A percentile compares a stretch with the other conserved stretches of the same genome.
Conservation (phyloP, 2,888 invertebrate genomes). For the Cacoxenus indagator region DNA sequence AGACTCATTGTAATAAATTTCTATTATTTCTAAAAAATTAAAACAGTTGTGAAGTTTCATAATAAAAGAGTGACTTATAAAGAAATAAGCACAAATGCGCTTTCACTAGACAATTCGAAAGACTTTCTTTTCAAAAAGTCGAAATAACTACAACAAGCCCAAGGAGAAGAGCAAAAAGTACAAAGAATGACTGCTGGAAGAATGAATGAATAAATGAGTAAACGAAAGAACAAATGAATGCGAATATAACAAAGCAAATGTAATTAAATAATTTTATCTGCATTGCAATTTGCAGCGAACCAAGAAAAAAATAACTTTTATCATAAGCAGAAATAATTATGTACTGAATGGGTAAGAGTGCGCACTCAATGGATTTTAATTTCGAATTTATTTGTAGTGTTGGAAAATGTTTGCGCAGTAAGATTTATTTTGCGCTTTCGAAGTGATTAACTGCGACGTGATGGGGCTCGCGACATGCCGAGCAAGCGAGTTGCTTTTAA, state of each 20-base stretch:
- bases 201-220: not conserved
- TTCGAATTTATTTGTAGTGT: slow-evolving; percentile 3
- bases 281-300: not conserved
- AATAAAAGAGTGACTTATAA: not conserved
- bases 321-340: slow-evolving; percentile 8
- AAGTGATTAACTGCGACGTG: not conserved
- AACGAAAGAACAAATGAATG: not conserved
- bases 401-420: not conserved
- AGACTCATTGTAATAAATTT: not conserved
- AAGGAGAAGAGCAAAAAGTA: not conserved
- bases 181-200: not conserved
- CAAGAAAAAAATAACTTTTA: slow-evolving; percentile 6
- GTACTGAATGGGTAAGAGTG: not conserved
- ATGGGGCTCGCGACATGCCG: not conserved
- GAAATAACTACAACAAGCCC: not conserved
- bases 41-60: not conserved
- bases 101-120: not conserved
- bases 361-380: slow-evolving; percentile 10
- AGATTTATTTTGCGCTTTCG: slow-evolving; percentile 5
- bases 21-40: not conserved
- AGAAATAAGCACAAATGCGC: not conserved
- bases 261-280: slow-evolving; percentile 14
- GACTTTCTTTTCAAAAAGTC: not conserved
- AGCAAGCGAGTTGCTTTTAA: not conserved
- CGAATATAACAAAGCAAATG: slow-evolving; percentile 5